Percentiles rank a stretch among this genome's conserved stretches.
These are phyloP conservation scores for Podabrus alpinus DNA, from an alignment of 2,888 invertebrate genomes.

Conservation along the genomic window DNA sequence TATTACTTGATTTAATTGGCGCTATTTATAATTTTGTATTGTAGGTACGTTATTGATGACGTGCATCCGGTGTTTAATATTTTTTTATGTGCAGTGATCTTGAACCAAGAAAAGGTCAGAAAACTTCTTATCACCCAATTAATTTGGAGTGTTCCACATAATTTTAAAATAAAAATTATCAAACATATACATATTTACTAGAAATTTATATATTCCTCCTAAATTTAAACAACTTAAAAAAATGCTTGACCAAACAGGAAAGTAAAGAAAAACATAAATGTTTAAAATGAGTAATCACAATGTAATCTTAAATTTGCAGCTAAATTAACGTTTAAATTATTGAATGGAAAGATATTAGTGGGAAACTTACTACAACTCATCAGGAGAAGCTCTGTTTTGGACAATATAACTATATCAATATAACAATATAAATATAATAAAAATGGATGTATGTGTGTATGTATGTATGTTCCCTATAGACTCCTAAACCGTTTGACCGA, in stretches of 20 bases:
- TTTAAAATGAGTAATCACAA: background rate
- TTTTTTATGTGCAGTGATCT: constrained; percentile 1
- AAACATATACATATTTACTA: background rate
- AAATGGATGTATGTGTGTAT: too few species aligned
- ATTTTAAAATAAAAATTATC: background rate
- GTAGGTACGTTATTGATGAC: background rate
- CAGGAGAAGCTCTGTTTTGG: too few species aligned
- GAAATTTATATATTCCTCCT: background rate
- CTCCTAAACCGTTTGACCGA: too few species aligned
- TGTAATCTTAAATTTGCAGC: background rate
- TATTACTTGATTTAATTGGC: background rate
- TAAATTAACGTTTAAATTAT: background rate
- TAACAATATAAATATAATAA: too few species aligned
- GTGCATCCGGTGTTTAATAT: background rate
- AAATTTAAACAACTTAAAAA: background rate
- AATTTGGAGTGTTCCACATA: background rate
- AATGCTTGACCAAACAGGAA: background rate
- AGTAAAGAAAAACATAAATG: background rate
- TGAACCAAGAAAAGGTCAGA: background rate
- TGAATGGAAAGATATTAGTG: background rate
- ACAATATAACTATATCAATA: too few species aligned
- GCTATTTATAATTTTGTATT: background rate
- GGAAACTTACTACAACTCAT: too few species aligned
- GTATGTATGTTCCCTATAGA: too few species aligned
- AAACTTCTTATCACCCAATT: constrained; percentile 2